Base-by-base conservation (phyloP, 2,888 invertebrate genomes). In the Stenurella melanura region DNA sequence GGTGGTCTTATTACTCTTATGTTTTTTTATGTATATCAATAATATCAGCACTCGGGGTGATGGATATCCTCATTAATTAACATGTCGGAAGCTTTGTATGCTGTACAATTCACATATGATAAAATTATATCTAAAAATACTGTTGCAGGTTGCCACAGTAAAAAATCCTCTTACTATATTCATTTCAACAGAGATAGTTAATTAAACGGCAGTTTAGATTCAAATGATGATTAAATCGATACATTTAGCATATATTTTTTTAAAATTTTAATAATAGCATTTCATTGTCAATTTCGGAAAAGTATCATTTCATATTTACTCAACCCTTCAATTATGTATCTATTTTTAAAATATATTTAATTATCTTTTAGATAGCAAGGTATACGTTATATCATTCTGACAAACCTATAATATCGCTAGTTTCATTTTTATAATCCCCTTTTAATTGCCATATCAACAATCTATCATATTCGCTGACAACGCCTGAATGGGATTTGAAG, bases 381-480 rank as follows among this genome's bases (percentile, higher is more conserved):
- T 15, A 50, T 50, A 15, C 6, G 3, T n/a, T 50, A 12, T 50
- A 5, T 50, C 1, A n/a, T 50, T 50, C n/a, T 50, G 61, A 63
- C 54, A 54, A 50, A 54, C 30, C 17, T 54, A 70, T 60, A 72
- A 26, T 17, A 63, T 58, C 54, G 21, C 71, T 72, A 70, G 75
- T 75, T 74, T 70, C 67, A 74, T 77, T 79, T 74, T 63, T 68
- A 64, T 81, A 78, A 81, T 81, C 79, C 81, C 68, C 57, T 80
- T 83, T 82, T 82, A 83, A 83, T 83, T 80, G 79, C 76, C 76
- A 73, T 72, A 81, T 81, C 79, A 78, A 77, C 78, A 74, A 83
- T 83, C 82, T 71, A 82, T 83, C 82, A 83, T 80, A 78, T 77
- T 77, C 73, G 81, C 71, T 79, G 83, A 82, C 83, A 83, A 78